These are phyloP conservation scores for Medauroidea extradentata DNA, from an alignment of 1,140 invertebrate genomes.

Conservation along the genomic window DNA sequence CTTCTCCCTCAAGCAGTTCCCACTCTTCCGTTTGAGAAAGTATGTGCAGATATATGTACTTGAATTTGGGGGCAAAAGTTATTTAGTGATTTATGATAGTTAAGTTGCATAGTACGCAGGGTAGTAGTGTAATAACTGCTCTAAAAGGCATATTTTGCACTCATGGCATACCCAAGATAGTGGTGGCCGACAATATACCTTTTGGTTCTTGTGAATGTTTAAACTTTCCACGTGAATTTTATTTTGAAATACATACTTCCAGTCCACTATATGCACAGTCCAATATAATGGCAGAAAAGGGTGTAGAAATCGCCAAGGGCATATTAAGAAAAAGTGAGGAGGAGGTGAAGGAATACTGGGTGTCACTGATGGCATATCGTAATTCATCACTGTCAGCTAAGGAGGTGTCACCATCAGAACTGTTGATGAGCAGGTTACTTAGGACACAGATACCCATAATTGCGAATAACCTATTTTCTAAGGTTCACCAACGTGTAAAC, in stretches of 20 bases:
- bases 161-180: conserved; percentile 14
- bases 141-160: conserved; percentile 12
- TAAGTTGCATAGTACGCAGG: neutral
- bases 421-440: no score
- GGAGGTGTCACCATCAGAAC: no score
- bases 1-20: conserved; percentile 22
- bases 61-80: no score
- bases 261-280: conserved; percentile 41
- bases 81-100: conserved; percentile 15
- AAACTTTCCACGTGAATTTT: conserved; percentile 39
- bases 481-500: no score
- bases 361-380: no score
- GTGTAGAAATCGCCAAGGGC: conserved; percentile 22
- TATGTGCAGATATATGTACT: conserved; percentile 20
- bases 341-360: no score
- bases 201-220: conserved; percentile 25
- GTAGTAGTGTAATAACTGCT: neutral
- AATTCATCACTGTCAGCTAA: no score
- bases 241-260: conserved; percentile 35
- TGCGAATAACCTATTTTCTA: no score
- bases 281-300: conserved; percentile 42
- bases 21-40: conserved; percentile 23
- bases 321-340: no score
- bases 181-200: conserved; percentile 16
- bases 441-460: no score